Evolutionary conservation across 2,888 invertebrate species (phyloP).

Genomic region (Drosophila mimica): DNA sequence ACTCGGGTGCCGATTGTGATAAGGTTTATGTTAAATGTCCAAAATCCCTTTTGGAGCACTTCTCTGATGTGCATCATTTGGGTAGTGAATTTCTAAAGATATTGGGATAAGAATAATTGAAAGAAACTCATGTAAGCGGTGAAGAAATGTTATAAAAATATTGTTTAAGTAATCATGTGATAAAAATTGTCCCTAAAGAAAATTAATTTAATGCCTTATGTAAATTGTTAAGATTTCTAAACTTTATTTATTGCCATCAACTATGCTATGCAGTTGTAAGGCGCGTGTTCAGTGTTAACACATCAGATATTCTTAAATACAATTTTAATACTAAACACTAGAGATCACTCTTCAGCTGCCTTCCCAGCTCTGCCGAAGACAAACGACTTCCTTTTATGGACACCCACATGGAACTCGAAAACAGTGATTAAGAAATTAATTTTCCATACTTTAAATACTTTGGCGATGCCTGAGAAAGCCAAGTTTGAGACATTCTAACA

Average conservation of each 20-base stretch:
- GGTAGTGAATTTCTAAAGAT: slow-evolving; percentile 58
- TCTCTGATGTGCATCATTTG: slow-evolving; percentile 73
- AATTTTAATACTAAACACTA: neutral
- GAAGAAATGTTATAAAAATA: neutral
- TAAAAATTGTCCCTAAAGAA: neutral
- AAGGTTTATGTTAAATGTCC: slow-evolving; percentile 78
- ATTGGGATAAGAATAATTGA: slow-evolving; percentile 32
- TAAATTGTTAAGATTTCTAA: neutral
- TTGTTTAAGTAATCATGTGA: neutral
- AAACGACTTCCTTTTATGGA: slow-evolving; percentile 9
- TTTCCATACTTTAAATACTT: slow-evolving; percentile 19
- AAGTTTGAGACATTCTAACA: slow-evolving; percentile 31
- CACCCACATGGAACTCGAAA: slow-evolving; percentile 40
- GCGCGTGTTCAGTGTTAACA: slow-evolving; percentile 2
- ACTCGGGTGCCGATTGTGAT: slow-evolving; percentile 82
- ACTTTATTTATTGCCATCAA: neutral
- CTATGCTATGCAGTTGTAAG: neutral
- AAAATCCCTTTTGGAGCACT: slow-evolving; percentile 79
- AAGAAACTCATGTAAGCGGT: neutral
- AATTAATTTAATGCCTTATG: neutral
- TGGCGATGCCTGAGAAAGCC: slow-evolving; percentile 21
- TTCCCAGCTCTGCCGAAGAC: neutral
- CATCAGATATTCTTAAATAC: neutral
- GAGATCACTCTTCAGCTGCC: neutral
- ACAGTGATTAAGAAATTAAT: slow-evolving; percentile 58